phyloP scores from a whole-genome alignment of 2,113 vertebrate genomes.

The Vidua chalybeata region DNA sequence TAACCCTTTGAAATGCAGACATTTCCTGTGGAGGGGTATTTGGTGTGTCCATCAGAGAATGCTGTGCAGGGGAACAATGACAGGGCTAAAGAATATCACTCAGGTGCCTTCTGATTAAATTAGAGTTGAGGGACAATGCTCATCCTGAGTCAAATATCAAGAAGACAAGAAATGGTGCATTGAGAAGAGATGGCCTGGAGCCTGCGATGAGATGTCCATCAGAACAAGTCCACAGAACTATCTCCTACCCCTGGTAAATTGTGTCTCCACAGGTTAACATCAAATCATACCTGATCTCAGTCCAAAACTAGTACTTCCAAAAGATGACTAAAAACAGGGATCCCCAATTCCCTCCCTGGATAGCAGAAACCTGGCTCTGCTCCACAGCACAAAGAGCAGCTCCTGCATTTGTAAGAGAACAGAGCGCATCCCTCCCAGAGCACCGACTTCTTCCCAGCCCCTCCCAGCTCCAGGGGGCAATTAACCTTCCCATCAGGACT shows the following conservation, averaged over 20 bases:
- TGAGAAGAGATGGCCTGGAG: background rate
- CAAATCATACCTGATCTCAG: background rate
- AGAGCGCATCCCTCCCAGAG: background rate
- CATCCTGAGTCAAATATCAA: background rate
- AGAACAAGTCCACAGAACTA: background rate
- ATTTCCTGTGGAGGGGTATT: background rate
- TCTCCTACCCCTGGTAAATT: background rate
- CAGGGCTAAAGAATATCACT: background rate
- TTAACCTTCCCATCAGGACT: background rate
- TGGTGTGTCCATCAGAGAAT: background rate
- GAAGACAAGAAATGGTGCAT: background rate
- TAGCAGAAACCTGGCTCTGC: background rate
- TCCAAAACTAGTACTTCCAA: background rate
- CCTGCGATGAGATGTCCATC: background rate
- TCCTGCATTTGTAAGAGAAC: background rate
- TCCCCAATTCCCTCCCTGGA: accelerated
- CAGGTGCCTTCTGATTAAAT: background rate
- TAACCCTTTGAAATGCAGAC: background rate
- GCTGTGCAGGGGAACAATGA: background rate
- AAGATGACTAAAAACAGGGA: accelerated
- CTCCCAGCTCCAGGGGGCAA: background rate
- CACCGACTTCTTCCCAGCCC: background rate
- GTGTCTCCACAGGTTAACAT: background rate
- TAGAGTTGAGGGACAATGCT: background rate
- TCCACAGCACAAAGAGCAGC: background rate